Base-by-base conservation (phyloP, 2,113 vertebrate genomes). In the Pyrgilauda ruficollis region DNA sequence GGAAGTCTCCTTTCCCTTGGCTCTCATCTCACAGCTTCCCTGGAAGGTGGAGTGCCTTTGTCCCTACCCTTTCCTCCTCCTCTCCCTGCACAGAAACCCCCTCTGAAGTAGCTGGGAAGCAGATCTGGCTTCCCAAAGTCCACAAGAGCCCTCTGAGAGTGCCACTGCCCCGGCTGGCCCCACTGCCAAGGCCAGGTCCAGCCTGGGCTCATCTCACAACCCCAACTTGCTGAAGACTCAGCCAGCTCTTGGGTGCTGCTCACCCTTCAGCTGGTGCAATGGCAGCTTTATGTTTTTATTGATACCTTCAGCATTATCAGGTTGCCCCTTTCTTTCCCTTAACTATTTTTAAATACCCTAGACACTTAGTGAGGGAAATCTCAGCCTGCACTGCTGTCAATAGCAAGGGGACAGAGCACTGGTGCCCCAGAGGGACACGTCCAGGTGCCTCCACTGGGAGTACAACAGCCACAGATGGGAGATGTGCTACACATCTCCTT, bases 161-260 rank as follows among this genome's bases (percentile, higher is more conserved):
- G 26, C 11, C 11, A 5, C 22, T 41, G 50, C 27, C 23, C 15
- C 0, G 0, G 18, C 28, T 30, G 13, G 6, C 12, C 44, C 66
- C 23, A 7, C 7, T 61, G 41, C 73, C 73, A 35, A 47, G 46
- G 33, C 41, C 18, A 15, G 2, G 33, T 37, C 6, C 13, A 16
- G 31, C 12, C 5, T 0, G 0, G 37, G 59, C 28, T 63, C 52
- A 37, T 69, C 69, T 62, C 17, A 23, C 2, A 2, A 6, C 43
- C 11, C 33, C 17, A 11, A 1, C 20, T 22, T 52, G 26, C 26
- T 31, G 4, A 35, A 28, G 14, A 13, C 50, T 26, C 43, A 67
- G 46, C 7, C 77, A 84, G 19, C 21, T 67, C 43, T 20, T 7
- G 47, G 31, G 4, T 46, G 35, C 10, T 74, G 26, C 56, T 92